Percentiles rank a stretch among this genome's conserved stretches.
Evolutionary conservation across 2,888 invertebrate species (phyloP).

Genomic region (Chamaedrilus cognettii): DNA sequence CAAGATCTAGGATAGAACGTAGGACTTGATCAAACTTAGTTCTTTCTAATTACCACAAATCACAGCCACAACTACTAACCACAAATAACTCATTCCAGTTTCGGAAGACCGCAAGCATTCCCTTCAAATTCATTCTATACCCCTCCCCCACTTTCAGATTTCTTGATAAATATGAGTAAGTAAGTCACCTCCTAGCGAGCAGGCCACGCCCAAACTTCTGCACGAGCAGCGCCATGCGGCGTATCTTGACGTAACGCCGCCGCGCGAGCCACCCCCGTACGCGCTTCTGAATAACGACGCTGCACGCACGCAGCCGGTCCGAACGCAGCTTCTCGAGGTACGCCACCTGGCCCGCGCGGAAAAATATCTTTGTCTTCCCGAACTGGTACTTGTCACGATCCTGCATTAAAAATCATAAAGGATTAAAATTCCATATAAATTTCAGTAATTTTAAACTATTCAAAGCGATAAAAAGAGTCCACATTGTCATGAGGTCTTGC

Average conservation of each 20-base stretch:
- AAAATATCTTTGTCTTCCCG: slow-evolving; percentile 97
- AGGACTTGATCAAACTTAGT: too few relatives aligned
- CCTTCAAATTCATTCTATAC: too few relatives aligned
- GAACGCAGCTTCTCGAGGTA: slow-evolving; percentile 91
- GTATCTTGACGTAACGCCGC: slow-evolving; percentile 69
- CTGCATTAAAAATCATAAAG: too few relatives aligned
- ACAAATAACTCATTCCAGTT: too few relatives aligned
- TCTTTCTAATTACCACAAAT: too few relatives aligned
- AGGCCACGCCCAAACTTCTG: slow-evolving; percentile 82
- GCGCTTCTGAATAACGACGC: slow-evolving; percentile 88
- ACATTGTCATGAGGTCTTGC: background rate
- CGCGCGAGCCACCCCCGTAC: slow-evolving; percentile 81
- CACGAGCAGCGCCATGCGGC: slow-evolving; percentile 69
- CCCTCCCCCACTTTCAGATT: too few relatives aligned
- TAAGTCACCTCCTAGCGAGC: slow-evolving; percentile 73
- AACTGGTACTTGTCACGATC: slow-evolving; percentile 92
- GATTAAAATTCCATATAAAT: too few relatives aligned
- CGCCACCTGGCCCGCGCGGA: slow-evolving; percentile 97
- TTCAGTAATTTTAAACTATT: too few relatives aligned
- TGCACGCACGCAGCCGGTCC: slow-evolving; percentile 78
- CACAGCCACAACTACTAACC: too few relatives aligned
- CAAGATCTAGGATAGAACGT: too few relatives aligned
- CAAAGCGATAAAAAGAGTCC: too few relatives aligned
- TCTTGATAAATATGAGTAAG: background rate
- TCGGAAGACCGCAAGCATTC: too few relatives aligned